Percentiles rank a stretch among this genome's conserved stretches.
Conservation (phyloP, 2,113 vertebrate species). For the Glaucomys volans region DNA sequence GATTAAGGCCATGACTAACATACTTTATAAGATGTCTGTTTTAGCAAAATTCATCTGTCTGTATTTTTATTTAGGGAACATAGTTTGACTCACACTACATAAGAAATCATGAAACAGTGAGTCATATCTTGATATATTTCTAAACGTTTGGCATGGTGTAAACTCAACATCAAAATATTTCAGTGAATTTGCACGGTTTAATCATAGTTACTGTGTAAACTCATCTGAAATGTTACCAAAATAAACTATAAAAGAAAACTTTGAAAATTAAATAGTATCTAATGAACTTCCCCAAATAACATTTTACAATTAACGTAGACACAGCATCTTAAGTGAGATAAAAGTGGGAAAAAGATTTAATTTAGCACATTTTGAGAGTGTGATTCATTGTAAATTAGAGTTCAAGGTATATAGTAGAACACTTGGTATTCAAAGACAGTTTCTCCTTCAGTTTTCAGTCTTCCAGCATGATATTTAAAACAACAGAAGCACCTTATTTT, state of each 20-base stretch:
- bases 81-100: constrained; percentile 64
- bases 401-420: constrained; percentile 21
- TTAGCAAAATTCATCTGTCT: constrained; percentile 58
- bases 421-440: neutral
- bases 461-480: neutral
- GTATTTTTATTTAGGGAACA: constrained; percentile 69
- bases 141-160: constrained; percentile 62
- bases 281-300: neutral
- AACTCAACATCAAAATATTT: constrained; percentile 68
- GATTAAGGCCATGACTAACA: neutral
- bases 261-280: constrained; percentile 43
- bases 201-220: constrained; percentile 57
- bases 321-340: neutral
- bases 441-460: neutral
- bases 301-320: neutral
- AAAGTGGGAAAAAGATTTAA: neutral
- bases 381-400: constrained; percentile 17
- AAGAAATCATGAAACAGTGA: constrained; percentile 71
- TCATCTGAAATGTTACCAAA: constrained; percentile 58
- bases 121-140: constrained; percentile 73
- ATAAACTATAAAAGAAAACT: constrained; percentile 60
- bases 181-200: constrained; percentile 54
- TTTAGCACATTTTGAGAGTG: constrained; percentile 26
- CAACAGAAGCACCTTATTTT: neutral
- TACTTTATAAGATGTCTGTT: neutral